A percentile compares a stretch with the other conserved stretches of the same genome.
These are phyloP conservation scores for Solenopsis fugax DNA, from an alignment of 1,140 invertebrate genomes.

Conservation along the genomic window DNA sequence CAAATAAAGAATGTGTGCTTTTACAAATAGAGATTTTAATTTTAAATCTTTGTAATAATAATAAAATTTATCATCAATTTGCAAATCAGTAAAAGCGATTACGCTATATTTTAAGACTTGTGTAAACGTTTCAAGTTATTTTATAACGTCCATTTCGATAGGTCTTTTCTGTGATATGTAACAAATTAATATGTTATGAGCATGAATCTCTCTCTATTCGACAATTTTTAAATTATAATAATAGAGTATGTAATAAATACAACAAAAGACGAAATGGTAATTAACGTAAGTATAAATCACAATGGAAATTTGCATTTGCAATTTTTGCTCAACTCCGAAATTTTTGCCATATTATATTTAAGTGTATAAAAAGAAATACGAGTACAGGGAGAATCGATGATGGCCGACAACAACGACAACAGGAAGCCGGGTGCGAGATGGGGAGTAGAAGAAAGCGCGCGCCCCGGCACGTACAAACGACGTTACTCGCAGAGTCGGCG, in stretches of 20 bases:
- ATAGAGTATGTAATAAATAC: no score
- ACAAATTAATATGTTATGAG: neutral
- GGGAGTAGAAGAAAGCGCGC: conserved; percentile 14
- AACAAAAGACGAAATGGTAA: neutral
- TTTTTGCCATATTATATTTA: neutral
- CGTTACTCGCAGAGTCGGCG: conserved; percentile 67
- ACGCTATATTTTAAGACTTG: neutral
- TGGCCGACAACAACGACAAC: neutral
- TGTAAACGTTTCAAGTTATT: neutral
- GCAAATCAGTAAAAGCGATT: neutral
- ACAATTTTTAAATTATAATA: neutral
- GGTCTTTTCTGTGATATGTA: neutral
- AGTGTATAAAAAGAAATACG: neutral
- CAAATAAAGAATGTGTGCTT: neutral
- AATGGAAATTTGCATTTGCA: no score
- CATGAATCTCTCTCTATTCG: neutral
- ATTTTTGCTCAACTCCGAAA: neutral
- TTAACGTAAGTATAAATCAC: no score
- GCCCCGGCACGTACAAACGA: conserved; percentile 28
- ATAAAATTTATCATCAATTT: neutral
- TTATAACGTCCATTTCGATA: neutral
- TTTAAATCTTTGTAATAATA: neutral
- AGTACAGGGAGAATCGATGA: conserved; percentile 16
- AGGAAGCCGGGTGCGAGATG: neutral
- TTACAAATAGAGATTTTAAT: neutral